Base-by-base conservation (phyloP, 2,888 invertebrate genomes). In the Cataglyphis cursor region DNA sequence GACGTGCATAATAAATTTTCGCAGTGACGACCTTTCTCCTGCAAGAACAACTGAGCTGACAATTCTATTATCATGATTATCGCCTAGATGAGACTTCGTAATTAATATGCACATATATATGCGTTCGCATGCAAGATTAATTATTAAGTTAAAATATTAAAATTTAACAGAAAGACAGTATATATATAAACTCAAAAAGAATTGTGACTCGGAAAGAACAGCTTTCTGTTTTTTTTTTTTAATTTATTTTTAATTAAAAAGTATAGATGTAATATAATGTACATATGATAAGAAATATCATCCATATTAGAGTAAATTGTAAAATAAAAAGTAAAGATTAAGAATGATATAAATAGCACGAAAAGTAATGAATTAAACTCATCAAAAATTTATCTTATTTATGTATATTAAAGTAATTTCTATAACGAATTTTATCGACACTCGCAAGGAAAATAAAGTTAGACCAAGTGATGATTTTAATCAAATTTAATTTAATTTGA, bases 1-100 rank as follows among this genome's bases (percentile, higher is more conserved):
- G 76, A 76, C 66, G 83, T 82, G 87, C 90, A 89, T 90, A 90
- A 90, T 90, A 90, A 90, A 90, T 90, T 90, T 87, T 82, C 89
- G 82, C 85, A 59, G 82, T 74, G 85, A 85, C 90, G 90, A 90
- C 87, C 59, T 88, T 89, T 88, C 83, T 80, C 74, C 88, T 82
- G 66, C 87, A 88, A 90, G 83, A 84, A 86, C 83, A 85, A 76
- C 76, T 51, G n/a, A 51, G 72, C 73, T 83, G 85, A 89, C 87
- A 89, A 88, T 87, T 82, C 90, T 87, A 90, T 90, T 90, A 90
- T 87, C 59, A 82, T 86, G 87, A 90, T 90, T 90, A 90, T 89
- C 84, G 44, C 75, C 66, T 57, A 54, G 64, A 54, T 72, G 65
- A 62, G 54, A 4, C 41, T 41, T 66, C 38, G n/a, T 28, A 48